Percentiles rank a stretch among this genome's conserved stretches.
phyloP scores from a whole-genome alignment of 2,113 vertebrate genomes.

The Ardeotis arabs region DNA sequence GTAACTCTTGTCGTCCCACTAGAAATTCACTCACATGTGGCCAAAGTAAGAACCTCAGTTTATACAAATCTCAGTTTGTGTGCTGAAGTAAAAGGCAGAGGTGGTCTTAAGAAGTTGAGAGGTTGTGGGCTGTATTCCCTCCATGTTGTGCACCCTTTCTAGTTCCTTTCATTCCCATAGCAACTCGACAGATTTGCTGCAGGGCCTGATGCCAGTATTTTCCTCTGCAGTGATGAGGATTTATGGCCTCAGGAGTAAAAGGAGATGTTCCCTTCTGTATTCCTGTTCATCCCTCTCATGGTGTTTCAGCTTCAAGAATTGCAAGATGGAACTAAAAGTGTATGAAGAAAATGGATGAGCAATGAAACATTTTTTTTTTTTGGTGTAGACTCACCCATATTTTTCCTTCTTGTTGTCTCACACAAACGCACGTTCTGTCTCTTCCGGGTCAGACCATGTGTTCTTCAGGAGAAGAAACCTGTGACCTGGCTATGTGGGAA shows the following conservation, averaged over 20 bases:
- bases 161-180: background rate
- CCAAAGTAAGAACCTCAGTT: background rate
- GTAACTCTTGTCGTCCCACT: background rate
- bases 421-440: background rate
- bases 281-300: background rate
- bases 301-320: background rate
- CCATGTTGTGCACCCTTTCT: background rate
- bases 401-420: background rate
- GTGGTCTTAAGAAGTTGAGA: background rate
- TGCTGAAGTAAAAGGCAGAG: background rate
- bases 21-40: background rate
- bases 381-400: background rate
- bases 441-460: background rate
- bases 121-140: background rate
- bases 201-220: background rate
- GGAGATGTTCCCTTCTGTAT: background rate
- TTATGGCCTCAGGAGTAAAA: background rate
- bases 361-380: background rate
- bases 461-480: background rate
- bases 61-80: background rate
- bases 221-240: background rate
- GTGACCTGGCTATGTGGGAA: background rate
- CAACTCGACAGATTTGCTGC: background rate
- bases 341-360: background rate
- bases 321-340: background rate